A percentile compares a stretch with the other conserved stretches of the same genome.
phyloP scores from a whole-genome alignment of 1,140 invertebrate genomes.

The Metopolophium dirhodum region DNA sequence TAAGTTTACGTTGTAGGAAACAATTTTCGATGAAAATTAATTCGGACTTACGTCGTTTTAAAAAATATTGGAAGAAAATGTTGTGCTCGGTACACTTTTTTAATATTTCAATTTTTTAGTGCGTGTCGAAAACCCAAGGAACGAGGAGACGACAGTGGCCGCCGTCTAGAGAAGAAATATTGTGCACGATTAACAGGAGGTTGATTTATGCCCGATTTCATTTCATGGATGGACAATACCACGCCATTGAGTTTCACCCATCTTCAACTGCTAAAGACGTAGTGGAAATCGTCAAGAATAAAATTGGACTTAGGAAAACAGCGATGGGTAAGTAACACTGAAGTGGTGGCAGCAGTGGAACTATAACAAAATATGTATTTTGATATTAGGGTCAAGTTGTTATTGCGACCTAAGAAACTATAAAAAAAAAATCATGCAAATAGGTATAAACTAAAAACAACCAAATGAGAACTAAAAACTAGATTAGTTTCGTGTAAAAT shows the following conservation, averaged over 20 bases:
- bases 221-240: slow-evolving; percentile 93
- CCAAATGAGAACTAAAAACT: too few relatives aligned
- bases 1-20: neutral
- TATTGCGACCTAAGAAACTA: neutral
- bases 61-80: neutral
- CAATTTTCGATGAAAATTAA: neutral
- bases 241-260: slow-evolving; percentile 93
- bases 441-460: too few relatives aligned
- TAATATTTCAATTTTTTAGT: slow-evolving; percentile 64
- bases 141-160: slow-evolving; percentile 87
- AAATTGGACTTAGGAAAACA: slow-evolving; percentile 86
- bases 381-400: neutral
- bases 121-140: slow-evolving; percentile 83
- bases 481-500: too few relatives aligned
- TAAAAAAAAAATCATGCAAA: too few relatives aligned
- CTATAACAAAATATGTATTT: neutral
- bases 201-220: slow-evolving; percentile 91
- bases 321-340: slow-evolving; percentile 70
- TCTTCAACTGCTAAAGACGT: slow-evolving; percentile 91
- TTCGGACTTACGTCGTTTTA: neutral
- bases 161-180: slow-evolving; percentile 91
- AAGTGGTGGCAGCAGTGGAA: neutral
- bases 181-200: slow-evolving; percentile 88
- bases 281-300: slow-evolving; percentile 86
- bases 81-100: neutral